Evolutionary conservation across 2,888 invertebrate species (phyloP).

Genomic region (Anthoptus insignis): DNA sequence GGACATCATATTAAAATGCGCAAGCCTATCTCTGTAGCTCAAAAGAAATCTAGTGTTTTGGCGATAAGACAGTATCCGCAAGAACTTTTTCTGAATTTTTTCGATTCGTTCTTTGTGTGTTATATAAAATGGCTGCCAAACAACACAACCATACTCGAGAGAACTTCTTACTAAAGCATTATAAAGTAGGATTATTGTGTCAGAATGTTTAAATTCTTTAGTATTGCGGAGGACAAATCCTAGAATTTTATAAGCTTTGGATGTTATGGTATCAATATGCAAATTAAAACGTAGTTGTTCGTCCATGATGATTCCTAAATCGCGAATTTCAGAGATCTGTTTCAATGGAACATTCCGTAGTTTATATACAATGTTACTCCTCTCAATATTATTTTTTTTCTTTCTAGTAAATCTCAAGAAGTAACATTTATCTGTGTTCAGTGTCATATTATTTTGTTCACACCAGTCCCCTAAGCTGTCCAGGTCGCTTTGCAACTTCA

Average conservation of each 20-base stretch:
- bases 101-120: neutral
- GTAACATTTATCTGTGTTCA: constrained; percentile 5
- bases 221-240: neutral
- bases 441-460: neutral
- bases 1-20: neutral
- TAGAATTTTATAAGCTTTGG: neutral
- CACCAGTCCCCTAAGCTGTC: neutral
- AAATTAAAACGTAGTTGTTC: neutral
- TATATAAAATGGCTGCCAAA: neutral
- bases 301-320: neutral
- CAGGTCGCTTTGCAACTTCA: constrained; percentile 7
- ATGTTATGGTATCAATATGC: neutral
- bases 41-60: neutral
- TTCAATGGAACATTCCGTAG: neutral
- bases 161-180: neutral
- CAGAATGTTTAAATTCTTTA: neutral
- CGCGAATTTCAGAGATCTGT: neutral
- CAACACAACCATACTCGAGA: neutral
- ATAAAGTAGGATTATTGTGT: neutral
- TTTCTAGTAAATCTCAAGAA: constrained; percentile 9
- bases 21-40: neutral
- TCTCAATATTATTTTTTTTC: neutral
- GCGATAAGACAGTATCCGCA: neutral
- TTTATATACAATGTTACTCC: neutral
- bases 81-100: neutral